phyloP scores from a whole-genome alignment of 2,113 vertebrate genomes.

The Sakesphorus luctuosus region DNA sequence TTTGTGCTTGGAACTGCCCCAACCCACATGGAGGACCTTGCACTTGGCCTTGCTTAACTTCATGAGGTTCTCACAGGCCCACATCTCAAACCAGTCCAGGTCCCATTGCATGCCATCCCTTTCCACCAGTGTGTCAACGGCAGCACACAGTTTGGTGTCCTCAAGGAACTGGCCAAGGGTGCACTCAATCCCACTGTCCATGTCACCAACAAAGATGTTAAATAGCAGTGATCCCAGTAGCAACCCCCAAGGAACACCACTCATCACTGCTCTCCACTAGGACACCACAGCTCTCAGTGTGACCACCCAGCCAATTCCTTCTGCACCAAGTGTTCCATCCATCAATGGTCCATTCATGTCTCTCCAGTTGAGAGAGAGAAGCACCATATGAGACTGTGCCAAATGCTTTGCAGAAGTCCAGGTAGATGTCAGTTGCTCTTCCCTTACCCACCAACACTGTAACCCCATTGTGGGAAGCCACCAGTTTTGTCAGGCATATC shows the following conservation, averaged over 20 bases:
- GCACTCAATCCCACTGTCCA: not conserved
- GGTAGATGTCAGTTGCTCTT: rapidly evolving
- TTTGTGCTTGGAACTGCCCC: not conserved
- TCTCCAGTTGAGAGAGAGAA: not conserved
- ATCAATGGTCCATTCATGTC: not conserved
- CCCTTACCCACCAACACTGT: not conserved
- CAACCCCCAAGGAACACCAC: not conserved
- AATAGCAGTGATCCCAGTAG: not conserved
- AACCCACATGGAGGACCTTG: not conserved
- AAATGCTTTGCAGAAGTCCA: not conserved
- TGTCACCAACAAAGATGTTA: not conserved
- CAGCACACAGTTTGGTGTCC: not conserved
- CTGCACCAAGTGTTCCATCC: not conserved
- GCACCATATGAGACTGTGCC: not conserved
- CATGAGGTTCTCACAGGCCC: not conserved
- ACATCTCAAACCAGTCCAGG: not conserved
- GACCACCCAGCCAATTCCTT: not conserved
- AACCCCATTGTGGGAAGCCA: not conserved
- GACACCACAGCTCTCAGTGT: not conserved
- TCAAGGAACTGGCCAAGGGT: not conserved
- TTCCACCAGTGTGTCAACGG: not conserved
- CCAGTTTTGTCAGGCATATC: not conserved
- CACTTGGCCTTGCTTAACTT: not conserved
- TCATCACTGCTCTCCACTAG: not conserved
- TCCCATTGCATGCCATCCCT: not conserved